These are phyloP conservation scores for Microctonus aethiopoides DNA, from an alignment of 2,888 invertebrate species.

Conservation along the genomic window DNA sequence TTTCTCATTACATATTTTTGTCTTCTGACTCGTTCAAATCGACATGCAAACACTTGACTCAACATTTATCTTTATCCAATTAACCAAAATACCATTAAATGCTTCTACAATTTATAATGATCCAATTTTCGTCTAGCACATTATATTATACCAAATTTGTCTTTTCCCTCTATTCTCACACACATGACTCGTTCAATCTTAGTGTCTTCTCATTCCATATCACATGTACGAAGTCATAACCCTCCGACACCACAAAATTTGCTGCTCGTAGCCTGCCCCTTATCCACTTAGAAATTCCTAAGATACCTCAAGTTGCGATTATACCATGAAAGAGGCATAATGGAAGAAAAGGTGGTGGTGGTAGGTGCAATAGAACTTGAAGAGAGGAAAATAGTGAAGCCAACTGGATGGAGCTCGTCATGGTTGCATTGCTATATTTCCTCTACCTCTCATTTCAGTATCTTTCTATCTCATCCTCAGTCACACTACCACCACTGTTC, in stretches of 20 bases:
- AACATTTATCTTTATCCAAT: too few relatives aligned
- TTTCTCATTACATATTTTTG: too few relatives aligned
- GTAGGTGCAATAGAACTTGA: too few relatives aligned
- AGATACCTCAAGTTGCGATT: slow-evolving; percentile 47
- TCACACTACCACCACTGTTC: background rate
- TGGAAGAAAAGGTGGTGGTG: background rate
- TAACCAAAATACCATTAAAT: too few relatives aligned
- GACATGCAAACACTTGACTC: too few relatives aligned
- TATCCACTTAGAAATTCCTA: slow-evolving; percentile 59
- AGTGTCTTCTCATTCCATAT: background rate
- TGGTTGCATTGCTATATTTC: background rate
- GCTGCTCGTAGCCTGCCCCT: slow-evolving; percentile 40
- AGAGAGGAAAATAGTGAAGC: background rate
- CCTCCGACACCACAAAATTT: slow-evolving; percentile 38
- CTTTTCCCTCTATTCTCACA: too few relatives aligned
- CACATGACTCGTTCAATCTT: background rate
- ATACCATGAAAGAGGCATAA: slow-evolving; percentile 4
- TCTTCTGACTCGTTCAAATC: too few relatives aligned
- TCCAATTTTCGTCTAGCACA: too few relatives aligned
- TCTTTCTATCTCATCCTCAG: slow-evolving; percentile 22
- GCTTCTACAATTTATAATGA: too few relatives aligned
- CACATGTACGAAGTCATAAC: slow-evolving; percentile 32
- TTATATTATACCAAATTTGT: too few relatives aligned
- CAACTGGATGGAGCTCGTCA: background rate
- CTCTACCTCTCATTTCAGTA: slow-evolving; percentile 10